Evolutionary conservation across 1,140 invertebrate genomes (phyloP).

Genomic region (Vanessa tameamea): DNA sequence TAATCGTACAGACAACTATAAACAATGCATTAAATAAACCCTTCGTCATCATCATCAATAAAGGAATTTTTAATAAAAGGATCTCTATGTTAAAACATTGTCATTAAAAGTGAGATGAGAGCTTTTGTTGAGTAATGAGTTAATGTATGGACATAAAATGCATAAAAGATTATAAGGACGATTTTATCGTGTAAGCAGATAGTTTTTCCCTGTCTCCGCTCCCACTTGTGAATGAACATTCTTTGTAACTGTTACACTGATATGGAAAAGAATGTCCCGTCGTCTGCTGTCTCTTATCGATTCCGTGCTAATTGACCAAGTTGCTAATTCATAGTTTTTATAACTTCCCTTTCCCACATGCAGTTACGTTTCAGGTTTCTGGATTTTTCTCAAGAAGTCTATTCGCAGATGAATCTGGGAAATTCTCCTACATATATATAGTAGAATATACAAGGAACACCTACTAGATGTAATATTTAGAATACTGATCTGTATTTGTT

Average conservation of each 20-base stretch:
- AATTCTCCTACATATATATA: too few species aligned
- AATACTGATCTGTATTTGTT: too few species aligned
- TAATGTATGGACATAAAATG: neutral
- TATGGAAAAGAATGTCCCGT: conserved; percentile 24
- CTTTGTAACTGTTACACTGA: conserved; percentile 28
- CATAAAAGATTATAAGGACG: neutral
- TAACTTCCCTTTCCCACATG: neutral
- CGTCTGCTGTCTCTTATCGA: conserved; percentile 9
- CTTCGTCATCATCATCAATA: neutral
- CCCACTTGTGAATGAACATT: conserved; percentile 21
- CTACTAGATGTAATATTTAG: too few species aligned
- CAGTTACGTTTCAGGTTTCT: neutral
- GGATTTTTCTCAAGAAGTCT: neutral
- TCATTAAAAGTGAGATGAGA: neutral
- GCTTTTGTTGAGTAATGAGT: neutral
- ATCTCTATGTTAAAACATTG: neutral
- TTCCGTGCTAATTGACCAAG: conserved; percentile 13
- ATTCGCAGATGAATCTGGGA: too few species aligned
- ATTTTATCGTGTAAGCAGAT: conserved; percentile 1
- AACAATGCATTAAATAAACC: too few species aligned
- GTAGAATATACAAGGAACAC: too few species aligned
- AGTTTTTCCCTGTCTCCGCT: neutral
- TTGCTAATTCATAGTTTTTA: conserved; percentile 13
- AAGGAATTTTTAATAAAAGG: neutral
- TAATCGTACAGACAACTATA: too few species aligned